Base-by-base conservation (phyloP, 1,140 invertebrate genomes). In the Drosophila ohnishii region DNA sequence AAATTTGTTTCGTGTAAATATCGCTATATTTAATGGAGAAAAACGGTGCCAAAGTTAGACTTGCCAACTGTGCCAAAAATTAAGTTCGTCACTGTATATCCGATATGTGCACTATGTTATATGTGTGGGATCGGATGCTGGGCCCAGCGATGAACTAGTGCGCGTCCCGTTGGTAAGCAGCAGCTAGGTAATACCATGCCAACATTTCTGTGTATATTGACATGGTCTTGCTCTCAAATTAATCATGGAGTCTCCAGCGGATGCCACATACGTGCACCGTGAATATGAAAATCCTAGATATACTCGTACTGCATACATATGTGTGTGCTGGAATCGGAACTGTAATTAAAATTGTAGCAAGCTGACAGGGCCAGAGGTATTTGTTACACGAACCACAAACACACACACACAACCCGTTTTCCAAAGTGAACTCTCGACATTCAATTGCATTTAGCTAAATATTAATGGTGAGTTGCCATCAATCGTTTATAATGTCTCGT, bases 271-370 rank as follows among this genome's bases (percentile, higher is more conserved):
- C 39, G 48, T 32, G n/a, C 34, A 16, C 25, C 19, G 14, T 28
- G 50, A 25, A 35, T 61, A 19, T 25, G 40, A 40, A 30, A 56
- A 34, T 16, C 13, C 25, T 16, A 47, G 14, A 60, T 13, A 16
- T 16, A 16, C 28, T 16, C 25, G 14, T 22, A 8, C 14, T 57
- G 22, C 22, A 22, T 0, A 22, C 22, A 22, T 2, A 22, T 22
- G 22, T 22, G 22, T 22, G 3, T 19, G 2, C 19, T 22, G 28
- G 4, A 48, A 16, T n/a, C 19, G 61, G 22, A 35, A 66, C 6
- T 35, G 65, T 65, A 66, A 69, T 69, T 69, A 63, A 64, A 69
- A 28, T 65, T 64, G 45, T 32, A 51, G 60, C 42, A 34, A 28
- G 39, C 56, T 47, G 3, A 42, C n/a, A 37, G 32, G 3, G 28